Evolutionary conservation across 1,140 invertebrate species (phyloP).

Genomic region (Drosophila seguyi): DNA sequence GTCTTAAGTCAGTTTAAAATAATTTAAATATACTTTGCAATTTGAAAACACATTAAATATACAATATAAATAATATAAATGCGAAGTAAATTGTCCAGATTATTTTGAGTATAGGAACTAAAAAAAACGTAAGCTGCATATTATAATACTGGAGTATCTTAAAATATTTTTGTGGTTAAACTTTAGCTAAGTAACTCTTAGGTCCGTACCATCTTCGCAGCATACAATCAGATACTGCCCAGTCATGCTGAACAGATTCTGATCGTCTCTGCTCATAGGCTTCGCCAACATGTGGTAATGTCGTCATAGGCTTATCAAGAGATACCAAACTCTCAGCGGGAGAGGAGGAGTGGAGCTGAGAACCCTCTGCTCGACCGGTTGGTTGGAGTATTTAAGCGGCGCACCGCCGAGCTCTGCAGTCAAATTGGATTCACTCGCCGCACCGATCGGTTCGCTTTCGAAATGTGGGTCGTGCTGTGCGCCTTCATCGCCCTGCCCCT

Average conservation of each 20-base stretch:
- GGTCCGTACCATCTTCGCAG: not conserved
- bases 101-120: too few species aligned
- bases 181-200: too few species aligned
- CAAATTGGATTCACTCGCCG: constrained; percentile 2
- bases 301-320: not conserved
- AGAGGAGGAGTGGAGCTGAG: not conserved
- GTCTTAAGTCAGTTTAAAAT: too few species aligned
- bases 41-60: too few species aligned
- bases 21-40: too few species aligned
- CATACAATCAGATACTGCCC: not conserved
- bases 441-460: not conserved
- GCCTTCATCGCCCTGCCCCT: constrained; percentile 55
- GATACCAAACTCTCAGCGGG: not conserved
- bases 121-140: too few species aligned
- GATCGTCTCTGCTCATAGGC: too few species aligned
- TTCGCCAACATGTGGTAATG: not conserved
- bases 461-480: constrained; percentile 64
- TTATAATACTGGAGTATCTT: too few species aligned
- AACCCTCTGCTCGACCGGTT: constrained; percentile 1
- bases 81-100: too few species aligned
- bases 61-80: too few species aligned
- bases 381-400: constrained; percentile 15
- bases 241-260: constrained; percentile 11
- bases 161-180: too few species aligned
- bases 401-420: not conserved